These are phyloP conservation scores for Thalassoma bifasciatum DNA, from an alignment of 2,113 vertebrate genomes.

Conservation along the genomic window DNA sequence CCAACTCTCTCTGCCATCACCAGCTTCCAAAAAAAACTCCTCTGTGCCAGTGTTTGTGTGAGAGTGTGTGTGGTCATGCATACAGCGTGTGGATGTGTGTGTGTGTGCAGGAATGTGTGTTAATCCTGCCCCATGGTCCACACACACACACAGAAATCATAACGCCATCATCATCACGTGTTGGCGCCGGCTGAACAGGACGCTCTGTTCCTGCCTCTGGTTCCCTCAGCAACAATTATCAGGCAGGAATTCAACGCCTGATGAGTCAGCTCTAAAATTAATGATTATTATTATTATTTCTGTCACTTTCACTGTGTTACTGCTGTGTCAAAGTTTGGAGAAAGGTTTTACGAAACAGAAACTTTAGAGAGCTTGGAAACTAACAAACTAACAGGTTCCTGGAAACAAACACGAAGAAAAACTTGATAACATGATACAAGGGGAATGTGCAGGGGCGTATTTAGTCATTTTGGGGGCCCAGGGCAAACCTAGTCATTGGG, in stretches of 20 bases:
- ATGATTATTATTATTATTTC: no score
- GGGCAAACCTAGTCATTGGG: no score
- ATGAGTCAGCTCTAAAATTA: not conserved
- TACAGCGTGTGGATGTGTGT: not conserved
- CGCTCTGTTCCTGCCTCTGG: constrained; percentile 7
- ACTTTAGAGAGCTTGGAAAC: no score
- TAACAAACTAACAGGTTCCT: no score
- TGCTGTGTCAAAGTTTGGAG: no score
- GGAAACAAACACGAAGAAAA: no score
- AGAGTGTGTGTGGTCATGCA: not conserved
- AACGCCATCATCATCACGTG: constrained; percentile 19
- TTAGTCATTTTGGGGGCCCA: no score
- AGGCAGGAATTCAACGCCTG: not conserved
- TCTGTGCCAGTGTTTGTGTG: not conserved
- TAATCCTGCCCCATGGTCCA: not conserved
- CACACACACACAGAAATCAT: constrained; percentile 4
- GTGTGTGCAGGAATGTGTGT: constrained; percentile 9
- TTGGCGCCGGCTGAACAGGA: constrained; percentile 4
- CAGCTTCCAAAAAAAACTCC: not conserved
- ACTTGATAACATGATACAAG: no score
- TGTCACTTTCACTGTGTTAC: no score
- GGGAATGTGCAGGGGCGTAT: no score
- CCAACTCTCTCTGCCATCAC: not conserved
- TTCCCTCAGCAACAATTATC: not conserved
- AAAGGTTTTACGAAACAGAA: no score